Percentiles rank a stretch among this genome's conserved stretches.
phyloP scores from a whole-genome alignment of 2,888 invertebrate species.

The Clepsis dumicolana region DNA sequence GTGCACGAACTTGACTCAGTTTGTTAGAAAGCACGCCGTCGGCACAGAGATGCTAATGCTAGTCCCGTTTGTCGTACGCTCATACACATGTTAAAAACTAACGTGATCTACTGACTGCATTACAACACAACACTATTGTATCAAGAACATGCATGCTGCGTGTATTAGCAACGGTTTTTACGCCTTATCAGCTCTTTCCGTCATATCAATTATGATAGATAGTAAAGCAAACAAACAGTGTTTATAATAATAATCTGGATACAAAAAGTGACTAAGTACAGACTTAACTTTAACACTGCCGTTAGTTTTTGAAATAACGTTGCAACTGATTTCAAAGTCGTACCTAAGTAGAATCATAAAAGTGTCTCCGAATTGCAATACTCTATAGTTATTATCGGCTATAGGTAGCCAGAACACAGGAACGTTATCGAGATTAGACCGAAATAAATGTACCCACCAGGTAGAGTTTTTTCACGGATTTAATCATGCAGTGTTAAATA shows the following conservation, averaged over 20 bases:
- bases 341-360: no score
- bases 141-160: background rate
- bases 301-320: no score
- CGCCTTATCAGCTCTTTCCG: conserved; percentile 9
- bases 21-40: conserved; percentile 41
- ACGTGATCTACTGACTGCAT: conserved; percentile 18
- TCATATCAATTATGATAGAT: conserved; percentile 14
- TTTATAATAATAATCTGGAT: background rate
- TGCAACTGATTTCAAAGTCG: no score
- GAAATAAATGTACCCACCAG: no score
- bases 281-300: background rate
- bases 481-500: no score
- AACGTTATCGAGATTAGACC: no score
- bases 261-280: background rate
- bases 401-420: no score
- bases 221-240: background rate
- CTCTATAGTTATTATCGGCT: no score
- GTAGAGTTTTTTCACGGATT: no score
- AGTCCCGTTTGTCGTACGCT: conserved; percentile 46
- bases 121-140: conserved; percentile 31
- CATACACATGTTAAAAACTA: conserved; percentile 32
- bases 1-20: conserved; percentile 47
- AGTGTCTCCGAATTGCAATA: no score
- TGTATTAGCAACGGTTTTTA: conserved; percentile 16
- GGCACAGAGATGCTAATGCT: conserved; percentile 45